These are phyloP conservation scores for Centroberyx gerrardi DNA, from an alignment of 2,797 vertebrate species.

Conservation along the genomic window DNA sequence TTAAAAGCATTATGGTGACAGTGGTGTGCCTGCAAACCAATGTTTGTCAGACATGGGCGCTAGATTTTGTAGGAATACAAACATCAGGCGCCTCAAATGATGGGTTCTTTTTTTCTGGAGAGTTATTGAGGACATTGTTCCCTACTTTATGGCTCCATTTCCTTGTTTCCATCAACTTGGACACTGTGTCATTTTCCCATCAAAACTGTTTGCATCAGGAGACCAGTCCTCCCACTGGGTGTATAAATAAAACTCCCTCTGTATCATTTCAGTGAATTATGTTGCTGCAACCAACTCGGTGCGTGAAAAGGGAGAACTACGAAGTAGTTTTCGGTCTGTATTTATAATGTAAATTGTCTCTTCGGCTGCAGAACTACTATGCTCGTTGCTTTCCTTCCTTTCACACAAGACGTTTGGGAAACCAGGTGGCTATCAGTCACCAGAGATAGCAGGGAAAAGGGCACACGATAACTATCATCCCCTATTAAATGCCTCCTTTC, in stretches of 20 bases:
- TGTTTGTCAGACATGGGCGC: constrained; percentile 79
- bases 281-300: constrained; percentile 54
- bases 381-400: not conserved
- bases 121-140: constrained; percentile 71
- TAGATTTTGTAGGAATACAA: constrained; percentile 65
- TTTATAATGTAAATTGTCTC: constrained; percentile 15
- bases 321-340: constrained; percentile 12
- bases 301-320: constrained; percentile 34
- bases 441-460: not conserved
- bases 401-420: not conserved
- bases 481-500: not conserved
- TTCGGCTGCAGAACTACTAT: not conserved
- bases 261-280: constrained; percentile 66
- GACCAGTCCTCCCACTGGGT: constrained; percentile 66
- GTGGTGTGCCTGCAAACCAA: constrained; percentile 71
- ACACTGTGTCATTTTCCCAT: constrained; percentile 81
- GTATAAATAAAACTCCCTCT: constrained; percentile 73
- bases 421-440: not conserved
- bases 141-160: constrained; percentile 59
- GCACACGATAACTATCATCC: not conserved
- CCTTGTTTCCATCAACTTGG: constrained; percentile 71
- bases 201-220: constrained; percentile 76
- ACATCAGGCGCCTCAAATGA: constrained; percentile 79
- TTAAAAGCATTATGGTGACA: constrained; percentile 72
- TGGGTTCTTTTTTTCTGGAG: constrained; percentile 65